Conservation (phyloP, 1,140 invertebrate species). For the Portunus trituberculatus region DNA sequence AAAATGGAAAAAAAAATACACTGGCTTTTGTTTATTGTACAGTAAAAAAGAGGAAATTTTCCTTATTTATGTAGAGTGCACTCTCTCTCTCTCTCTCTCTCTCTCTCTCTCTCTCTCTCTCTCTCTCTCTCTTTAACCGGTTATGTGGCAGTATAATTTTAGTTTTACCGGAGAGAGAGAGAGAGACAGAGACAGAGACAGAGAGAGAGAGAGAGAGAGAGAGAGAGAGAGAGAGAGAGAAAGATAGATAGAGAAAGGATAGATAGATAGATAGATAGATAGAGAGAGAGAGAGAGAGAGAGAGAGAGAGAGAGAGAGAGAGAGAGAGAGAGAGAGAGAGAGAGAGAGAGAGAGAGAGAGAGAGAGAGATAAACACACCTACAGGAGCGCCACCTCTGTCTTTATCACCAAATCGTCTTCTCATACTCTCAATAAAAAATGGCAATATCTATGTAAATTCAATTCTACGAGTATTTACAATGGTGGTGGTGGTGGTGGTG, state of each 20-base stretch:
- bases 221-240: constrained; percentile 55
- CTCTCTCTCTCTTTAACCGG: too few relatives aligned
- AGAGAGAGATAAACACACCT: not conserved
- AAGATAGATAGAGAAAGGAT: constrained; percentile 47
- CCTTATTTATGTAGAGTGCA: too few relatives aligned
- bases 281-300: constrained; percentile 12
- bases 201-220: not conserved
- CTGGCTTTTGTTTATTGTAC: too few relatives aligned
- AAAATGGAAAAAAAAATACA: too few relatives aligned
- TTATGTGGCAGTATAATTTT: not conserved
- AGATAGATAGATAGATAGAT: too few relatives aligned
- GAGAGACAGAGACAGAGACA: not conserved
- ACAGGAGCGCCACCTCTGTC: constrained; percentile 54
- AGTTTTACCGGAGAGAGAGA: not conserved
- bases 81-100: too few relatives aligned
- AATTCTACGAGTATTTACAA: constrained; percentile 66
- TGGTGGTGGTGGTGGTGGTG: not conserved
- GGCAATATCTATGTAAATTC: constrained; percentile 71
- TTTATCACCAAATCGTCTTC: constrained; percentile 67
- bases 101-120: too few relatives aligned
- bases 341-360: constrained; percentile 56
- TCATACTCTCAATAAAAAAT: constrained; percentile 67
- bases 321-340: constrained; percentile 56
- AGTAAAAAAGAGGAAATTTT: too few relatives aligned
- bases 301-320: constrained; percentile 37